These are phyloP conservation scores for Isurus oxyrinchus DNA, from an alignment of 2,113 vertebrate species.

Conservation along the genomic window DNA sequence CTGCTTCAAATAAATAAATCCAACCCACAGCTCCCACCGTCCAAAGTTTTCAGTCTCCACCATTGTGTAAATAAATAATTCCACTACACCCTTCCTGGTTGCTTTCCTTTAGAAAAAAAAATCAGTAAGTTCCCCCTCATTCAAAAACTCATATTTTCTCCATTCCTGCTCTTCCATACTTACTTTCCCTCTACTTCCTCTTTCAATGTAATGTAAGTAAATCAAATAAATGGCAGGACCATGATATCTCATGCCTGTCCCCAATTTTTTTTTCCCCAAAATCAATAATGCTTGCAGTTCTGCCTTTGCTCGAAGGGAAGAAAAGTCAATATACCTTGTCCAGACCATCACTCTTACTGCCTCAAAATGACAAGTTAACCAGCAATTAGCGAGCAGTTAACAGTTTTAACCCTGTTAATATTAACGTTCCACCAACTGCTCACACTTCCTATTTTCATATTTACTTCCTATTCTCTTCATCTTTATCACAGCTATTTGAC, in stretches of 20 bases:
- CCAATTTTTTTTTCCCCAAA: background rate
- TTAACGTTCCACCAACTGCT: background rate
- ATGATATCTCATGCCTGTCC: background rate
- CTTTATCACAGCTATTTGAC: background rate
- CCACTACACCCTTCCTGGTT: background rate
- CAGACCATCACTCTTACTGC: background rate
- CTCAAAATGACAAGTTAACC: background rate
- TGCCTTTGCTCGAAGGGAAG: background rate
- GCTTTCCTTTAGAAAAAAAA: background rate
- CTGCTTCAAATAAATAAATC: background rate
- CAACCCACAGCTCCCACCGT: background rate
- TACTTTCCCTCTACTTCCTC: background rate
- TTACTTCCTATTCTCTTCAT: background rate
- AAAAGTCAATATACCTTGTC: background rate
- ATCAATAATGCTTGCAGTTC: background rate
- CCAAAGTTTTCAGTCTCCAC: background rate
- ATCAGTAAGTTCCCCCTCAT: background rate
- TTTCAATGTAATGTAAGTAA: background rate
- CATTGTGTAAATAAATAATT: background rate
- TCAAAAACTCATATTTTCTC: background rate
- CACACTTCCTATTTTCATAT: background rate
- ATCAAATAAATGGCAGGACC: background rate
- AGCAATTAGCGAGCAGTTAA: background rate
- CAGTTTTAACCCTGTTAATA: background rate
- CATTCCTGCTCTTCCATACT: background rate